Evolutionary conservation across 1,140 invertebrate genomes (phyloP).

Genomic region (Samia ricini): DNA sequence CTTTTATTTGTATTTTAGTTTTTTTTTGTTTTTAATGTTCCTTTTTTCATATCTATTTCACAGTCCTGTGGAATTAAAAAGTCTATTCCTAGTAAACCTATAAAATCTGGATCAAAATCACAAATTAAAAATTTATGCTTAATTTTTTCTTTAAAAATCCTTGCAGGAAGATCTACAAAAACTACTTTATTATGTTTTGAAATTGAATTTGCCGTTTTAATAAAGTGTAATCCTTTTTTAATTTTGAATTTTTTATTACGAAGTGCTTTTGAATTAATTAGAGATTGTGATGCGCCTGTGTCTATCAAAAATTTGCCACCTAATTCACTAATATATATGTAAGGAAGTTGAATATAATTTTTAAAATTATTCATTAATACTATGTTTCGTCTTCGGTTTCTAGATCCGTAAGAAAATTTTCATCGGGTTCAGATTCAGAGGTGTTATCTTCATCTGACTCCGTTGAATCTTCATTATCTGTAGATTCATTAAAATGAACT

Average conservation of each 20-base stretch:
- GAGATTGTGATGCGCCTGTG: no score
- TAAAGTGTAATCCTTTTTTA: not conserved
- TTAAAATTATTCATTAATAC: slow-evolving; percentile 15
- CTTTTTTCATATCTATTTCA: slow-evolving; percentile 26
- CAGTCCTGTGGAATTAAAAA: slow-evolving; percentile 13
- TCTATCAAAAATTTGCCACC: no score
- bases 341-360: slow-evolving; percentile 19
- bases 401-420: slow-evolving; percentile 15
- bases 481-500: not conserved
- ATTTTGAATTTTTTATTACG: slow-evolving; percentile 9
- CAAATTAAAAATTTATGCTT: slow-evolving; percentile 28
- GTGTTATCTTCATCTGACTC: not conserved
- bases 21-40: slow-evolving; percentile 8
- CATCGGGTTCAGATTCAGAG: not conserved
- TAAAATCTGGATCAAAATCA: slow-evolving; percentile 26
- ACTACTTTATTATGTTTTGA: slow-evolving; percentile 12
- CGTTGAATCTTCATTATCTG: not conserved
- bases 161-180: slow-evolving; percentile 13
- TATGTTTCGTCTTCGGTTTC: slow-evolving; percentile 1
- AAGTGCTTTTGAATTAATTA: slow-evolving; percentile 17
- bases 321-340: slow-evolving; percentile 27
- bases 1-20: slow-evolving; percentile 11
- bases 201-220: slow-evolving; percentile 23
- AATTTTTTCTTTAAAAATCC: slow-evolving; percentile 17
- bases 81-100: slow-evolving; percentile 26